Evolutionary conservation across 2,888 invertebrate genomes (phyloP).

Genomic region (Rhogogaster chlorosoma): DNA sequence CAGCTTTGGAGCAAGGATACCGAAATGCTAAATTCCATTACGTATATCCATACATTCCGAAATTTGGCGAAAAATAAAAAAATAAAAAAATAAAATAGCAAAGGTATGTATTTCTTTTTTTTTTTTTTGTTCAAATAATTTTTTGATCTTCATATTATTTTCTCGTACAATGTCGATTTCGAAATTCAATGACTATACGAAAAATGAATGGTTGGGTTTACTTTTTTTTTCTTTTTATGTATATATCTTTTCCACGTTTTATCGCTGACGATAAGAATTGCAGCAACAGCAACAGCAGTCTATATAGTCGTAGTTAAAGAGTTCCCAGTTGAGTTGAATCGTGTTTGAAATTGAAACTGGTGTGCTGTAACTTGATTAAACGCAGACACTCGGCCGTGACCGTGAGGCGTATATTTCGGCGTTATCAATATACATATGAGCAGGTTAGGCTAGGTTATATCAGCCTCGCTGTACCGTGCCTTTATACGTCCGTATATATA

Average conservation of each 20-base stretch:
- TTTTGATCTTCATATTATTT: background rate
- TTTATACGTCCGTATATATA: background rate
- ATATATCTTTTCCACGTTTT: too few species aligned
- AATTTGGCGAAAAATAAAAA: too few species aligned
- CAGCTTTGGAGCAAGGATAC: background rate
- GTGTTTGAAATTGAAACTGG: conserved; percentile 13
- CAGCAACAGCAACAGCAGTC: background rate
- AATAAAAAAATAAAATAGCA: too few species aligned
- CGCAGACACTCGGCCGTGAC: conserved; percentile 40
- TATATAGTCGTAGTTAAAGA: background rate
- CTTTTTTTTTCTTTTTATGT: background rate
- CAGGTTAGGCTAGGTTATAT: background rate
- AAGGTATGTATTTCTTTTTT: background rate
- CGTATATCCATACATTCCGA: background rate
- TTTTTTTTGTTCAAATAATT: background rate
- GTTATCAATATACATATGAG: conserved; percentile 20
- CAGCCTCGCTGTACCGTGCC: conserved; percentile 3
- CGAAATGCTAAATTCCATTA: background rate
- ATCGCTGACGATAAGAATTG: background rate
- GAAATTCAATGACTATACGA: background rate
- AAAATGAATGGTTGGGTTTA: background rate
- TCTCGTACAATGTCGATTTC: background rate
- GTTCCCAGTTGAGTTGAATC: background rate
- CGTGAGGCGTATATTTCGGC: conserved; percentile 39
- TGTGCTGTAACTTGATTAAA: conserved; percentile 37